Conservation (phyloP, 37 sponge, comb jelly and placozoan species). For the Diacarnus erythraeanus region DNA sequence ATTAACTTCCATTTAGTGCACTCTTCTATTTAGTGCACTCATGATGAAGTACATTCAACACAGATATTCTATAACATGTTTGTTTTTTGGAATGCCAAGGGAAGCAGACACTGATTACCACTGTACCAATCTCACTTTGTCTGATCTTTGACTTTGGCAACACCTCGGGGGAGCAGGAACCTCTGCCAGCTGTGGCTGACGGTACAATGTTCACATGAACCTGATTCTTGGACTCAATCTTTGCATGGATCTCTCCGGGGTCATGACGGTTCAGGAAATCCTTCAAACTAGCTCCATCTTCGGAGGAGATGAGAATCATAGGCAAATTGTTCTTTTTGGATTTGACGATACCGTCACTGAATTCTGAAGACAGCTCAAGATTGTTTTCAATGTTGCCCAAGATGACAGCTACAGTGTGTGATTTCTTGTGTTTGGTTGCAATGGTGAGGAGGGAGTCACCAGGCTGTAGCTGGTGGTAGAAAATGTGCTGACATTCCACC, state of each 20-base stretch:
- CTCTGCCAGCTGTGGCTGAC: background rate
- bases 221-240: slow-evolving; percentile 39
- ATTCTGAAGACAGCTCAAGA: slow-evolving; percentile 14
- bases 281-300: slow-evolving; percentile 24
- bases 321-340: slow-evolving; percentile 30
- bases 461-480: slow-evolving; percentile 37
- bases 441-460: slow-evolving; percentile 22
- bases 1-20: too few relatives aligned
- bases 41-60: too few relatives aligned
- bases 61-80: too few relatives aligned
- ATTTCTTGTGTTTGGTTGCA: slow-evolving; percentile 16
- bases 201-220: background rate
- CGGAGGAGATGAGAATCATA: slow-evolving; percentile 16
- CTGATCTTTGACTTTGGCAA: background rate
- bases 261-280: slow-evolving; percentile 39
- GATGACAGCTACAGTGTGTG: slow-evolving; percentile 23
- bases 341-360: slow-evolving; percentile 1
- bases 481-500: slow-evolving; percentile 50
- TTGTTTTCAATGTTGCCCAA: slow-evolving; percentile 35
- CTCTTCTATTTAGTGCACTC: too few relatives aligned
- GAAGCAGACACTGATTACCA: too few relatives aligned
- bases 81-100: too few relatives aligned
- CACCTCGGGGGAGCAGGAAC: background rate
- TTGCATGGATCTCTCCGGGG: slow-evolving; percentile 24
- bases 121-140: background rate